Evolutionary conservation across 2,888 invertebrate species (phyloP), one percentile per base, ranked within the genome.

Genomic region (Orchesella flavescens): DNA sequence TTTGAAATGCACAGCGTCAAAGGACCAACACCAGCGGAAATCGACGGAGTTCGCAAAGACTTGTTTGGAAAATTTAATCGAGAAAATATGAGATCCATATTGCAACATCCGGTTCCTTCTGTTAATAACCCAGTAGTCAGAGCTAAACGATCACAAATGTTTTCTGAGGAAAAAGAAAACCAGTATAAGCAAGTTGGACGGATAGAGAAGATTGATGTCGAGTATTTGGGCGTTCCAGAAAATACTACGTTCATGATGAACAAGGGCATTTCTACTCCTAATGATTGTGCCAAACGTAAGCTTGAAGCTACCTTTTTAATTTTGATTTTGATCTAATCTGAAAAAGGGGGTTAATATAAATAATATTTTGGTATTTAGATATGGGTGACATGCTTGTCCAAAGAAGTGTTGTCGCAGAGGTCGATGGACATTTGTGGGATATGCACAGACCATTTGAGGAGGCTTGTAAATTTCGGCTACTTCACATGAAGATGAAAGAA

Each of bases 181-280:
- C 97, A 97, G 90, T 89, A 90, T 63, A 93, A 93, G 46, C 91
- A 92, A 15, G 92, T 98, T 12, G 96, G 96, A 0, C 92, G 98
- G 89, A 92, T 98, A 83, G 96, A 98, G 89, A 98, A 98, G 91
- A 96, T 98, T 77, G 93, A 95, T 90, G 95, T 98, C 0, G 92
- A 93, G 83, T 96, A 95, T 89, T 92, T 93, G 87, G 96, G 96
- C 0, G 89, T 93, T 1, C 94, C 95, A 0, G 93, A 95, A 89
- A 93, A 94, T 88, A 92, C 93, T 24, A 93, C 93, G 0, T 90
- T 98, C 79, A 90, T 95, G 23, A 97, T 99, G 97, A 99, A 99
- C 90, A 96, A 95, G 90, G 92, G 93, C 87, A 90, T 98, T 10
- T 98, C 98, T 0, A 98, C 98, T 0, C 98, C 98, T 0, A 94